Percentiles rank a stretch among this genome's conserved stretches.
Evolutionary conservation across 1,140 invertebrate species (phyloP).

Genomic region (Caenorhabditis brenneri): DNA sequence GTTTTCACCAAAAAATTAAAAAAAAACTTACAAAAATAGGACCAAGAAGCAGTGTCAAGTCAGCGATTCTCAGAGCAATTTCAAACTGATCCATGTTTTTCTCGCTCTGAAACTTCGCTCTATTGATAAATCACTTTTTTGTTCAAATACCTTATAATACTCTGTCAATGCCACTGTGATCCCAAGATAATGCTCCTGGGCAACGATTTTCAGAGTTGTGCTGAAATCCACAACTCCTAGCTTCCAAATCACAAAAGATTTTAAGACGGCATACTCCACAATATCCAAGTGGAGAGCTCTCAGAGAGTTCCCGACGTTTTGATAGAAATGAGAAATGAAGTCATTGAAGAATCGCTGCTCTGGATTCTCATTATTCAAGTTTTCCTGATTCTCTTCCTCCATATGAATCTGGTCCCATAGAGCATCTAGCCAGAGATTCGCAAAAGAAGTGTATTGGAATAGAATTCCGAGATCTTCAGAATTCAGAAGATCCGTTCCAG

Average conservation of each 20-base stretch:
- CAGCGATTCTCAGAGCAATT: constrained; percentile 8
- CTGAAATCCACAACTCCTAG: constrained; percentile 36
- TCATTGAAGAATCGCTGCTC: not conserved
- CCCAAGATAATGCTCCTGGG: constrained; percentile 22
- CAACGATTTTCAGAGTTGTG: constrained; percentile 2
- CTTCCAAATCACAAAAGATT: constrained; percentile 25
- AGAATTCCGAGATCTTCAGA: not conserved
- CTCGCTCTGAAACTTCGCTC: not conserved
- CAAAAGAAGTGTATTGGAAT: not conserved
- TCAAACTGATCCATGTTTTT: constrained; percentile 7
- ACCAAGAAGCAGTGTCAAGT: not conserved
- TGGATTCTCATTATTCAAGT: no score
- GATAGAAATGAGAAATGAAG: not conserved
- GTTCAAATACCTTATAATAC: not conserved
- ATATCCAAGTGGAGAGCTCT: not conserved
- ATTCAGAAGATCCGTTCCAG: not conserved
- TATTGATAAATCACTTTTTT: no score
- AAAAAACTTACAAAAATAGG: constrained; percentile 2
- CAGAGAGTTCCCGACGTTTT: not conserved
- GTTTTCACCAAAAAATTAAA: not conserved
- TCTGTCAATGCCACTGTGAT: not conserved
- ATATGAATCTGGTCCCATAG: constrained; percentile 8
- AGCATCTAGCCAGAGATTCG: not conserved
- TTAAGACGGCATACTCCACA: constrained; percentile 2
- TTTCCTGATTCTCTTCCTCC: not conserved